Evolutionary conservation across 2,113 vertebrate species (phyloP).

Genomic region (Sialia sialis): DNA sequence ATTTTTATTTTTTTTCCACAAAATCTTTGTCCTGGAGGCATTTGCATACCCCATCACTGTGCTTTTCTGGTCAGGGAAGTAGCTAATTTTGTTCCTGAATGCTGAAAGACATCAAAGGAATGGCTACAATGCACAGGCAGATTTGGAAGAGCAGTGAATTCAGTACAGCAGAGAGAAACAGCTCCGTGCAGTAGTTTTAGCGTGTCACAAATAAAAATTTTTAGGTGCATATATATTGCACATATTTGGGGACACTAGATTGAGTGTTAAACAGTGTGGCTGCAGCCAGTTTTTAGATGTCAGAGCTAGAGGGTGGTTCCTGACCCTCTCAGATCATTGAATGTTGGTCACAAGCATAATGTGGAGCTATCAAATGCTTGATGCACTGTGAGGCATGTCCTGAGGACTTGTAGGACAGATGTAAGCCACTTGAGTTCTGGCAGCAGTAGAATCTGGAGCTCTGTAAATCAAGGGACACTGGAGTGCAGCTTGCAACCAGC

Average conservation of each 20-base stretch:
- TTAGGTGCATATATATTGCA: background rate
- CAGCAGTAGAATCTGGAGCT: background rate
- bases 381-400: background rate
- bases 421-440: background rate
- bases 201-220: background rate
- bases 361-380: background rate
- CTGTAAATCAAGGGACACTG: background rate
- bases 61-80: background rate
- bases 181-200: background rate
- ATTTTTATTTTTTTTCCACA: background rate
- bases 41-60: background rate
- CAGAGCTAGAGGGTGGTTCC: background rate
- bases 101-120: background rate
- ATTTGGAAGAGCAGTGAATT: background rate
- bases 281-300: background rate
- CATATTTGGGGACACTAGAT: background rate
- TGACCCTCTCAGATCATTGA: background rate
- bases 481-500: background rate
- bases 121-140: background rate
- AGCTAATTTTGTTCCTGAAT: background rate
- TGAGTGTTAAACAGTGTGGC: background rate
- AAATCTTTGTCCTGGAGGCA: background rate
- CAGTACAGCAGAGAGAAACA: background rate
- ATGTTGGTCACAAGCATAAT: background rate
- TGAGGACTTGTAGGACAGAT: background rate